Conservation (phyloP, 2,113 vertebrate species). For the Martes martes region DNA sequence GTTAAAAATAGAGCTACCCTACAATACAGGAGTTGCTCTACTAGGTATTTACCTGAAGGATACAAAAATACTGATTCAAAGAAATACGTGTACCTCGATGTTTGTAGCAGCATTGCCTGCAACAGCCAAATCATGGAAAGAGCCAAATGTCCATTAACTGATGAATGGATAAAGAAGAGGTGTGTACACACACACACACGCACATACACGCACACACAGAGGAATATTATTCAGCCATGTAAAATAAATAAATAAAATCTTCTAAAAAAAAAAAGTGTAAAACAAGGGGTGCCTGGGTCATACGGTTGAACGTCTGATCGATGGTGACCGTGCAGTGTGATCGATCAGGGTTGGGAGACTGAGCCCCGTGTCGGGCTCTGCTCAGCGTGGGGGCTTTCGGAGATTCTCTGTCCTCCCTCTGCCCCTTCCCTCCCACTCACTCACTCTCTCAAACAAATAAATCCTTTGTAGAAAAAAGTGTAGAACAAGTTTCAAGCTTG, state of each 20-base stretch:
- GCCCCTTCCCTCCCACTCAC: neutral
- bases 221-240: neutral
- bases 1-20: neutral
- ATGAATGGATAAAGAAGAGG: neutral
- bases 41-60: neutral
- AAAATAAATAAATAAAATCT: no score
- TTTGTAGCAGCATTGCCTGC: neutral
- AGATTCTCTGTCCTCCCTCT: neutral
- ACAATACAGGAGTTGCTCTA: neutral
- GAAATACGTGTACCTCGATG: neutral
- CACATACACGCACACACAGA: no score
- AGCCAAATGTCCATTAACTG: neutral
- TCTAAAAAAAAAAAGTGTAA: neutral
- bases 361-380: neutral
- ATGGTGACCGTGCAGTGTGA: neutral
- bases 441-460: neutral
- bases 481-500: constrained; percentile 35
- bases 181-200: no score
- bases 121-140: neutral
- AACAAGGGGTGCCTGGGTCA: neutral
- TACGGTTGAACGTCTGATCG: neutral
- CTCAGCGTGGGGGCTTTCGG: neutral
- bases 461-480: neutral
- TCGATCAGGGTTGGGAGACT: neutral
- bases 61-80: neutral